Evolutionary conservation across 2,888 invertebrate species (phyloP).

Genomic region (Loripinus fragilis): DNA sequence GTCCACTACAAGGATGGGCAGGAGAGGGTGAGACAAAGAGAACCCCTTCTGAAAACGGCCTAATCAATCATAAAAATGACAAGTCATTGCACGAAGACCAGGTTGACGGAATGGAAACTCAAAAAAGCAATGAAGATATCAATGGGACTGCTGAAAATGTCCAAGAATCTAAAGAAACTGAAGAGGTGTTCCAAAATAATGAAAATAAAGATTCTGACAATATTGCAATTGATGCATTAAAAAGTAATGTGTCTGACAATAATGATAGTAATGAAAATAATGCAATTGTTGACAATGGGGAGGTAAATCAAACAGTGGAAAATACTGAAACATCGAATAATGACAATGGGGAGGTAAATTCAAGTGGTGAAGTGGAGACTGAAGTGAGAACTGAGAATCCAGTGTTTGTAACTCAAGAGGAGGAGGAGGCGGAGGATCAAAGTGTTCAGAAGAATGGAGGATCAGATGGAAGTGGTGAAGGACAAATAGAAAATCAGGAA

Average conservation of each 20-base stretch:
- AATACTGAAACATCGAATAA: background rate
- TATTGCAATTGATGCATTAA: too few species aligned
- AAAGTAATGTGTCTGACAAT: conserved; percentile 6
- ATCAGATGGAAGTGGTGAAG: background rate
- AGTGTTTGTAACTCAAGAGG: conserved; percentile 30
- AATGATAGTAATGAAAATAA: conserved; percentile 12
- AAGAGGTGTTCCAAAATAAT: conserved; percentile 9
- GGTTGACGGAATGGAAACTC: conserved; percentile 21
- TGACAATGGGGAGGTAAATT: background rate
- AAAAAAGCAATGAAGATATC: conserved; percentile 19
- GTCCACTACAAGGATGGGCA: conserved; percentile 61
- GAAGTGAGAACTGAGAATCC: conserved; percentile 18
- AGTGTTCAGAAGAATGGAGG: conserved; percentile 25
- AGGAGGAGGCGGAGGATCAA: conserved; percentile 4
- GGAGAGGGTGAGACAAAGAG: conserved; percentile 43
- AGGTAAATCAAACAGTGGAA: conserved; percentile 17
- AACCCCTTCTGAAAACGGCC: conserved; percentile 29
- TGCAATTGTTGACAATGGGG: conserved; percentile 29
- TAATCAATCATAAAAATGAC: conserved; percentile 39
- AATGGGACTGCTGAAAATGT: conserved; percentile 24
- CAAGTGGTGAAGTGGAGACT: background rate
- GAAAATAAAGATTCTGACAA: background rate
- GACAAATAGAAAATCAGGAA: background rate
- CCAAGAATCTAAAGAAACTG: conserved; percentile 9
- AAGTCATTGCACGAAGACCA: conserved; percentile 41